phyloP scores from a whole-genome alignment of 1,140 invertebrate species.

The Drosophila parvula region DNA sequence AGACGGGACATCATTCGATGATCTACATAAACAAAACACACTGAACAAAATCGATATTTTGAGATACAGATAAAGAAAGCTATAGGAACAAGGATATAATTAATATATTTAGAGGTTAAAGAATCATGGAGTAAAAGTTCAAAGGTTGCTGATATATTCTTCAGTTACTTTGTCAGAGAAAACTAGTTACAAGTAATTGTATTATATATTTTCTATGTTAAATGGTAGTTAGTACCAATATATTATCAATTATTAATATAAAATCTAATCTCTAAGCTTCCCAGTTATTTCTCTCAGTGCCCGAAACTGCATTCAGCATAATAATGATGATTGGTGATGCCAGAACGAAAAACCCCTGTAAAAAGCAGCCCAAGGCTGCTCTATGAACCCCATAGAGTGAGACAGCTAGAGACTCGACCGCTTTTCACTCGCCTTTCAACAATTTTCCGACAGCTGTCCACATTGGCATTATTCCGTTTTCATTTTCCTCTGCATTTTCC shows the following conservation, averaged over 20 bases:
- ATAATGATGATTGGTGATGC: conserved; percentile 55
- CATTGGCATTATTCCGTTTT: conserved; percentile 69
- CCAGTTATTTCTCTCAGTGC: conserved; percentile 16
- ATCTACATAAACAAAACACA: conserved; percentile 64
- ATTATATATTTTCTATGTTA: not conserved
- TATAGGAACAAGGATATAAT: rapidly evolving
- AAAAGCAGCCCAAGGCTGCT: conserved; percentile 55
- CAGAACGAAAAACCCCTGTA: conserved; percentile 39
- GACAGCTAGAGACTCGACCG: conserved; percentile 41
- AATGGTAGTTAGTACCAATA: no score
- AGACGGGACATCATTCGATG: conserved; percentile 71
- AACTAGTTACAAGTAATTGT: no score
- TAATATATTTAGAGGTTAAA: no score
- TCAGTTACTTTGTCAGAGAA: not conserved
- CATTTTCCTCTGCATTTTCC: conserved; percentile 27
- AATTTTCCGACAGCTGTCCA: conserved; percentile 81
- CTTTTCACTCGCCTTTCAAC: conserved; percentile 79
- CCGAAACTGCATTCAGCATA: conserved; percentile 32
- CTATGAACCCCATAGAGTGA: conserved; percentile 33
- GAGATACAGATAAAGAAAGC: not conserved
- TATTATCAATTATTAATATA: no score
- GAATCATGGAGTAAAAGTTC: not conserved
- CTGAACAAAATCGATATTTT: not conserved
- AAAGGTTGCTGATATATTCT: not conserved
- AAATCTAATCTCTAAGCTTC: no score